These are phyloP conservation scores for Dallia pectoralis DNA, from an alignment of 2,797 vertebrate species.

Conservation along the genomic window DNA sequence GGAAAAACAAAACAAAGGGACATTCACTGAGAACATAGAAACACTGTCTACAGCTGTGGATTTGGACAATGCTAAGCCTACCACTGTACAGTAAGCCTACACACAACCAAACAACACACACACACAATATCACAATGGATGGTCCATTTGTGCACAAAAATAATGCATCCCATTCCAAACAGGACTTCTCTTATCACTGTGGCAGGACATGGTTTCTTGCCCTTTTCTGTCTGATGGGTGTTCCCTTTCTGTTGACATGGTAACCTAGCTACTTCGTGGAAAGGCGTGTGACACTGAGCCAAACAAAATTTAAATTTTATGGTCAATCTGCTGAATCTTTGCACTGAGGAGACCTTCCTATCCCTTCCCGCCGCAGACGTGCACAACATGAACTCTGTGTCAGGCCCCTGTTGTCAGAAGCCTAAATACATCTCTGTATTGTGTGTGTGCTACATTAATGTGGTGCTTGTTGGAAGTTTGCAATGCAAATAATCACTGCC, in stretches of 20 bases:
- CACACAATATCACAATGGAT: neutral
- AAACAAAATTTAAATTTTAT: conserved; percentile 14
- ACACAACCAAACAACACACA: neutral
- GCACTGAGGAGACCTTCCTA: neutral
- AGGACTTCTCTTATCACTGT: neutral
- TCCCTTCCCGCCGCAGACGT: neutral
- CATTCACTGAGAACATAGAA: conserved; percentile 15
- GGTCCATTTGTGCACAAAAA: conserved; percentile 3
- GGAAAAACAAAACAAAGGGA: neutral
- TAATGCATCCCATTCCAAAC: neutral
- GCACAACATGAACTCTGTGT: neutral
- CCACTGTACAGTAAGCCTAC: neutral
- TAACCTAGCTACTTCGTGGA: neutral
- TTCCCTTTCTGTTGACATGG: conserved; percentile 9
- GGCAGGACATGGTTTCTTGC: no score
- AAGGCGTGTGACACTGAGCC: neutral
- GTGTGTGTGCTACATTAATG: neutral
- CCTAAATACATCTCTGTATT: conserved; percentile 2
- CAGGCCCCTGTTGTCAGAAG: neutral
- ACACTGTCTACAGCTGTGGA: conserved; percentile 5
- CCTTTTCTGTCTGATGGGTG: neutral
- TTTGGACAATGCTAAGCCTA: neutral
- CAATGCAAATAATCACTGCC: conserved; percentile 1
- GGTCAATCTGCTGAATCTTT: neutral
- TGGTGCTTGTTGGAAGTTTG: neutral